Evolutionary conservation across 92 coral and sea anemone genomes (phyloP).

Genomic region (Palythoa grandis): DNA sequence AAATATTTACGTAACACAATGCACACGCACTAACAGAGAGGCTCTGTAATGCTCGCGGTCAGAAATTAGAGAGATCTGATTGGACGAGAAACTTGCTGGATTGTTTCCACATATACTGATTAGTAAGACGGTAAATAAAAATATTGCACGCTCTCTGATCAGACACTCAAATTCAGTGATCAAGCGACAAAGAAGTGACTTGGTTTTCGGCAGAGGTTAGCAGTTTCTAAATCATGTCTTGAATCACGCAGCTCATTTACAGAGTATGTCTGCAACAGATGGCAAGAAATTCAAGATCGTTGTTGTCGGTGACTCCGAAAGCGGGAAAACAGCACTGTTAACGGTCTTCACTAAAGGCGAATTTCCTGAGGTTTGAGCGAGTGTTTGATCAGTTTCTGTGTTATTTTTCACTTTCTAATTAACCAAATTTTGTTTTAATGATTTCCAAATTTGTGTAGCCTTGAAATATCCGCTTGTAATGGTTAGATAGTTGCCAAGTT

Average conservation of each 20-base stretch:
- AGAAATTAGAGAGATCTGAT: slow-evolving; percentile 19
- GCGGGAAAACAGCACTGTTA: slow-evolving; percentile 67
- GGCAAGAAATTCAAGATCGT: slow-evolving; percentile 62
- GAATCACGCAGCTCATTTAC: background rate
- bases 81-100: slow-evolving; percentile 17
- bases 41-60: background rate
- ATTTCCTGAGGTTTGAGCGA: slow-evolving; percentile 57
- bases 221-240: slow-evolving; percentile 7
- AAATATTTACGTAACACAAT: too few relatives aligned
- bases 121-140: slow-evolving; percentile 32
- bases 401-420: background rate
- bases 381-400: background rate
- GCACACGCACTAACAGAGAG: background rate
- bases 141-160: background rate
- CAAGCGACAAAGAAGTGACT: background rate
- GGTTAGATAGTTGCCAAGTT: too few relatives aligned
- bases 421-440: background rate
- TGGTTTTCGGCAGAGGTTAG: background rate
- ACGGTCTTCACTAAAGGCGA: slow-evolving; percentile 53
- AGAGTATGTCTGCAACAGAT: slow-evolving; percentile 43
- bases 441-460: background rate
- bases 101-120: slow-evolving; percentile 32
- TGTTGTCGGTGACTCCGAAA: slow-evolving; percentile 68
- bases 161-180: background rate
- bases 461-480: background rate